Evolutionary conservation across 2,888 invertebrate species (phyloP).

Genomic region (Campoletis raptor): DNA sequence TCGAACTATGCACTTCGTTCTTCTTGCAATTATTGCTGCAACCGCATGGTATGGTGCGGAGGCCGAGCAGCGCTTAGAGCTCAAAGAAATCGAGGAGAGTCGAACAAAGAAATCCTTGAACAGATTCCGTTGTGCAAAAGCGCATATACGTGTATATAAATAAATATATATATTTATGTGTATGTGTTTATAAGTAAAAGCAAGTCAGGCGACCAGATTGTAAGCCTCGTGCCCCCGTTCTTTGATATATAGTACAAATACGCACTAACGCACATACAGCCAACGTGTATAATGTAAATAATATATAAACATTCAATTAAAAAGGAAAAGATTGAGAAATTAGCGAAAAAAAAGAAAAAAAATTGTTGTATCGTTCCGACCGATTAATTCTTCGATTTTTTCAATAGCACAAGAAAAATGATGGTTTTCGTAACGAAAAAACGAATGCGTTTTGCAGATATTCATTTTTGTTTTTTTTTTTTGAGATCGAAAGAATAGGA

Average conservation of each 20-base stretch:
- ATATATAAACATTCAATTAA: not conserved
- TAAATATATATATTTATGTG: not conserved
- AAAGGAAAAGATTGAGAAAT: constrained; percentile 2
- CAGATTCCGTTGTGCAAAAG: constrained; percentile 57
- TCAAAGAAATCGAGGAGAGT: constrained; percentile 67
- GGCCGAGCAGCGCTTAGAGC: constrained; percentile 44
- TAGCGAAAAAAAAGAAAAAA: constrained; percentile 2
- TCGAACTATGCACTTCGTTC: constrained; percentile 32
- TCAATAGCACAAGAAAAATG: too few relatives aligned
- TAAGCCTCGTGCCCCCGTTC: constrained; percentile 55
- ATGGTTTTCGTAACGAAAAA: too few relatives aligned
- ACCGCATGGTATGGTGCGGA: constrained; percentile 43
- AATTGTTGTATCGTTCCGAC: constrained; percentile 12
- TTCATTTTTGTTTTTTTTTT: not conserved
- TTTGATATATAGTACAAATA: constrained; percentile 48
- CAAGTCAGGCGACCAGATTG: constrained; percentile 64
- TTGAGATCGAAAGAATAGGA: not conserved
- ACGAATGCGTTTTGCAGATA: not conserved
- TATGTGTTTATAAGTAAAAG: not conserved
- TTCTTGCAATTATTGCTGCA: constrained; percentile 44
- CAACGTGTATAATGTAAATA: not conserved
- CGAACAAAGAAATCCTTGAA: constrained; percentile 81
- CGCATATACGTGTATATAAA: constrained; percentile 6
- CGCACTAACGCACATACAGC: constrained; percentile 13
- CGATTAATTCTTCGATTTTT: not conserved